These are phyloP conservation scores for Tinea pellionella DNA, from an alignment of 2,888 invertebrate species.

Conservation along the genomic window DNA sequence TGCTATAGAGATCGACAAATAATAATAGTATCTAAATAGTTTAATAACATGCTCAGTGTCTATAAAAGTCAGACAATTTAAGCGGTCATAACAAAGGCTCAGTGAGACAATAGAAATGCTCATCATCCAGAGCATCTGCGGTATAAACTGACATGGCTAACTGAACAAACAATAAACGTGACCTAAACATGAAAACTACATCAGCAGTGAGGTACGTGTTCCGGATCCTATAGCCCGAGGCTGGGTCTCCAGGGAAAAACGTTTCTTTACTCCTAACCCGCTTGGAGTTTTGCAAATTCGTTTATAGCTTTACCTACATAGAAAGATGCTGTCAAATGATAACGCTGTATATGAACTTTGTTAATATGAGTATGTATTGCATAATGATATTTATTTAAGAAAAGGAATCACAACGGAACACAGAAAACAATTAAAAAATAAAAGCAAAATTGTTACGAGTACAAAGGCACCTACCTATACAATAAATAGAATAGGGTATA, in stretches of 20 bases:
- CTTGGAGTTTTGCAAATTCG: constrained; percentile 36
- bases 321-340: constrained; percentile 21
- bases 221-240: constrained; percentile 4
- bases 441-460: too few relatives aligned
- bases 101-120: background rate
- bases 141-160: constrained; percentile 9
- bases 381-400: too few relatives aligned
- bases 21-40: too few relatives aligned
- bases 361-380: background rate
- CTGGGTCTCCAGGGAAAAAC: background rate
- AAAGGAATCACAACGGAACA: too few relatives aligned
- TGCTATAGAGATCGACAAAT: too few relatives aligned
- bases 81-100: background rate
- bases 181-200: constrained; percentile 15
- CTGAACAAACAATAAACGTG: constrained; percentile 14
- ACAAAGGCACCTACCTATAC: too few relatives aligned
- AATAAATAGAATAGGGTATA: too few relatives aligned
- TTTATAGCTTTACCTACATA: constrained; percentile 44
- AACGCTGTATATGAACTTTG: background rate
- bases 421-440: too few relatives aligned
- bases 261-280: constrained; percentile 10
- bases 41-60: too few relatives aligned
- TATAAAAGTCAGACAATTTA: too few relatives aligned
- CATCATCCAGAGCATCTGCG: background rate
- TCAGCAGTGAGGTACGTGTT: constrained; percentile 8